Base-by-base conservation (phyloP, 2,113 vertebrate genomes). In the Agelaius tricolor region DNA sequence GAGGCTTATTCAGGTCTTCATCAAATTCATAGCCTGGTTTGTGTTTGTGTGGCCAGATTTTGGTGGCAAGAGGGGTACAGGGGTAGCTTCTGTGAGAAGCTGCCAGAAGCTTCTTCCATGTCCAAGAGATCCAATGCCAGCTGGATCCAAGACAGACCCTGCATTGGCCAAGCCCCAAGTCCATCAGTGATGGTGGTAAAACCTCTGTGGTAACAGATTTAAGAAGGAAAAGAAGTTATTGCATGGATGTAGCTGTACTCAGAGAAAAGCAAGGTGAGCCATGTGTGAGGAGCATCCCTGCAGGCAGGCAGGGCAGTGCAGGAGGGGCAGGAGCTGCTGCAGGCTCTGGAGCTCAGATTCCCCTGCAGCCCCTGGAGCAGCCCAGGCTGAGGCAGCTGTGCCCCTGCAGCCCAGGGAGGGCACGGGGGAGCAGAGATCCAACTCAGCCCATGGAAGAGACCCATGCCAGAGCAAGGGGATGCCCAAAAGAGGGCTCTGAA, bases 281-380 rank as follows among this genome's bases (percentile, higher is more conserved):
- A 5, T 10, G 13, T 10, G 37, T 0, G 8, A 72, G 27, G 13
- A 54, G 1, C 46, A 72, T 8, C 16, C 39, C 13, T 72, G 39
- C 81, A 72, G 47, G 8, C 3, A 20, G 0, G 5, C 30, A 16
- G 37, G 46, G 24, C 55, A 52, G 55, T 3, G 66, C 66, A 71
- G 28, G 30, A 71, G 37, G 31, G 37, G 37, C 24, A 72, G 37
- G 67, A 72, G 46, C 46, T 83, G 46, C 31, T 49, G 20, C 37
- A 43, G 30, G 24, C 31, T 30, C 46, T 35, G 26, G 37, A 62
- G 46, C 33, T 62, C 8, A 52, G 47, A 26, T 44, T 62, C 8
- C 31, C 57, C 37, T 72, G 67, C 20, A 72, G 67, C 16, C 57
- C 37, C 15, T 72, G 47, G 12, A 5, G 20, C n/a, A 81, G 65